These are phyloP conservation scores for Octopus bimaculoides DNA, from an alignment of 1,140 invertebrate species.

Conservation along the genomic window DNA sequence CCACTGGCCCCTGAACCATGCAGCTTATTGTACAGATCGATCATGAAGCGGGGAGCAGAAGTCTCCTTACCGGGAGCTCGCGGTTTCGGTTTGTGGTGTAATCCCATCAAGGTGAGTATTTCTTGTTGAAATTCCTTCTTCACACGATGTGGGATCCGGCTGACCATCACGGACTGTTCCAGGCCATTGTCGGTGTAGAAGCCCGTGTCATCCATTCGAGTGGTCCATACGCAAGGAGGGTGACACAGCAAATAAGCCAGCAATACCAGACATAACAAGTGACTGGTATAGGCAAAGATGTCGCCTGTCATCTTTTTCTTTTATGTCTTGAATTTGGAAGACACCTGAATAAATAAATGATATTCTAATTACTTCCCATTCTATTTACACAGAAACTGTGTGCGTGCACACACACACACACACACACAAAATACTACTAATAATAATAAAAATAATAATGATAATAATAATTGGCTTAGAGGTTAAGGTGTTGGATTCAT, in stretches of 20 bases:
- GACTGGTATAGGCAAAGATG: too few species aligned
- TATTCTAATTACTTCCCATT: too few species aligned
- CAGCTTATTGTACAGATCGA: conserved; percentile 84
- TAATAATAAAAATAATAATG: too few species aligned
- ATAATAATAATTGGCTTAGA: too few species aligned
- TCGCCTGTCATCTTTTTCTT: too few species aligned
- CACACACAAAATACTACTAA: too few species aligned
- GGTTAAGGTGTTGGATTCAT: too few species aligned
- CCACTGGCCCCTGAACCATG: conserved; percentile 63
- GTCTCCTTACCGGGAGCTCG: conserved; percentile 54
- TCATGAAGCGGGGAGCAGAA: conserved; percentile 82
- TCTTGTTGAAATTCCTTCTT: conserved; percentile 81
- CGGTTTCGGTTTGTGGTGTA: conserved; percentile 74
- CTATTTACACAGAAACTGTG: too few species aligned
- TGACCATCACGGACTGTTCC: conserved; percentile 80
- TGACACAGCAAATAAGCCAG: too few species aligned
- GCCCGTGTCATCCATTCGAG: conserved; percentile 51
- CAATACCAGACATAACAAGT: conserved; percentile 33
- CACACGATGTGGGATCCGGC: conserved; percentile 69
- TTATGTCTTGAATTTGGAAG: too few species aligned
- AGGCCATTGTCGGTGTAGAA: conserved; percentile 84
- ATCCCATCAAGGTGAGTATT: conserved; percentile 79
- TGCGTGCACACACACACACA: too few species aligned
- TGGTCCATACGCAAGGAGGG: neutral
- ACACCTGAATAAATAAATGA: too few species aligned